Evolutionary conservation across 2,888 invertebrate species (phyloP), one percentile per base, ranked within the genome.

Genomic region (Ceramica pisi): DNA sequence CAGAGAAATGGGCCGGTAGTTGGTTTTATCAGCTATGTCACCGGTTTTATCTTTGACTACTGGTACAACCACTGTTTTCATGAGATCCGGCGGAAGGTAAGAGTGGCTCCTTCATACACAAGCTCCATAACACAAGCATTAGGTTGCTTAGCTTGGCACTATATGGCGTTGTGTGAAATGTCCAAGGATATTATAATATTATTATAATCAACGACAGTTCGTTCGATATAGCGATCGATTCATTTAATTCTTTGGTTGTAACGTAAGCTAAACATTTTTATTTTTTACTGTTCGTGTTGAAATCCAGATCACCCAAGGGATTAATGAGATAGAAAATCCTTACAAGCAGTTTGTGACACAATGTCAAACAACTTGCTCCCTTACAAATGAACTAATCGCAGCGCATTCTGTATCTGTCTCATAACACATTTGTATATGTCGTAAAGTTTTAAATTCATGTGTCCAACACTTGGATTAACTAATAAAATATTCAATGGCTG

Each of bases 341-440:
- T 83, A 81, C 69, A 66, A 60, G 59, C 56, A 68, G 60, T 69
- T 50, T 46, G 60, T 77, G 86, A 86, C 85, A 78, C 70, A 76
- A 72, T 89, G 90, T 90, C 90, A 91, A 91, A 90, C 90, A 90
- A 85, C 84, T 68, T 56, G 76, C 70, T 76, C 57, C 60, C 74
- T 87, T 81, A 74, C 69, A 78, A 80, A 75, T 75, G 79, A 87
- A 92, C 91, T 90, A 90, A 90, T 92, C 83, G 73, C 75, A 73
- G 63, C 60, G 66, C 81, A 86, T 89, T 91, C 87, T 86, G 81
- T 80, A 80, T 74, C 67, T 84, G 80, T 83, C 75, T 50, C 67
- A 51, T 53, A 59, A 53, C 53, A 57, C 70, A 80, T 80, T 82
- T 67, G 26, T 67, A 56, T 35, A 21, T 61, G 80, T 80, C 82